A percentile compares a stretch with the other conserved stretches of the same genome.
Conservation (phyloP, 2,888 invertebrate genomes). For the Lucinisca nassula region DNA sequence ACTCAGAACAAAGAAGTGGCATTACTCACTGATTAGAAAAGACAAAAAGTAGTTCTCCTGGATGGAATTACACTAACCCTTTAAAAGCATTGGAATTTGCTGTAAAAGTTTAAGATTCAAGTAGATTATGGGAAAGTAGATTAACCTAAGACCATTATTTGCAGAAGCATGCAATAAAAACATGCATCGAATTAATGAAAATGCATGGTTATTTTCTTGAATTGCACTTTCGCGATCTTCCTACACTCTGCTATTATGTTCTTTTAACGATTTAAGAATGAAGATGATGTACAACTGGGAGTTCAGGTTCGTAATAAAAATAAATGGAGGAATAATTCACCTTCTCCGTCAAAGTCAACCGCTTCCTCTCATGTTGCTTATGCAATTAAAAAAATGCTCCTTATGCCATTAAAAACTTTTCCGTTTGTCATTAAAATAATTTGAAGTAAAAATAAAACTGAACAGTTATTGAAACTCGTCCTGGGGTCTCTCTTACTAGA, state of each 20-base stretch:
- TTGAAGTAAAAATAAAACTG: neutral
- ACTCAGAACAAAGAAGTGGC: neutral
- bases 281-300: neutral
- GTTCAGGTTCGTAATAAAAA: conserved; percentile 1
- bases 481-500: too few relatives aligned
- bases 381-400: neutral
- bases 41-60: neutral
- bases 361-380: neutral
- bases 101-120: neutral
- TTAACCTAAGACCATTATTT: conserved; percentile 9
- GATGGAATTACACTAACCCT: conserved; percentile 7
- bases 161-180: conserved; percentile 4
- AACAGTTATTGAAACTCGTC: too few relatives aligned
- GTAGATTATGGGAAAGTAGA: conserved; percentile 9
- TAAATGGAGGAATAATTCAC: conserved; percentile 13
- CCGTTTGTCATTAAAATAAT: neutral
- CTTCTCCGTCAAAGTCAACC: conserved; percentile 2
- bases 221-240: neutral
- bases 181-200: conserved; percentile 14
- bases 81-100: conserved; percentile 12
- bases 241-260: neutral
- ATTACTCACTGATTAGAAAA: neutral
- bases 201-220: conserved; percentile 7
- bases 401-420: neutral
- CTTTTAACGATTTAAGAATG: conserved; percentile 11